A percentile compares a stretch with the other conserved stretches of the same genome.
phyloP scores from a whole-genome alignment of 2,113 vertebrate genomes.

The Tragelaphus imberbis region DNA sequence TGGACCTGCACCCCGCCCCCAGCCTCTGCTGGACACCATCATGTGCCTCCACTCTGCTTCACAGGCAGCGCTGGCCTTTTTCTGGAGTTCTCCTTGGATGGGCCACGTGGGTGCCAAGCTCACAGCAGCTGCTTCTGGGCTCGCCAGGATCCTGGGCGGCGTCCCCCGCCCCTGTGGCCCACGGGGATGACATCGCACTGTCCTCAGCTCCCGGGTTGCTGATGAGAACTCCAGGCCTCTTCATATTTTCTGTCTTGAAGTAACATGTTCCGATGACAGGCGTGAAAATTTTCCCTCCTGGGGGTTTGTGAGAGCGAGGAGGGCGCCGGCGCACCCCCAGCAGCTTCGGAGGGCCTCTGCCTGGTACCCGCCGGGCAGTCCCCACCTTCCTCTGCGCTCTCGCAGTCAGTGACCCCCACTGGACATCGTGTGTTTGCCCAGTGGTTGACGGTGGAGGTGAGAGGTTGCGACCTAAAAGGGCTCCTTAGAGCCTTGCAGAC shows the following conservation, averaged over 20 bases:
- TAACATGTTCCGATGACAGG: neutral
- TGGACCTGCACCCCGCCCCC: accelerated
- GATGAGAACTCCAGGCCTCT: neutral
- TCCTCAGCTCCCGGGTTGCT: neutral
- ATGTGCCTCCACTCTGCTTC: accelerated
- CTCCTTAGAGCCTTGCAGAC: neutral
- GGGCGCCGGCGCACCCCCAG: neutral
- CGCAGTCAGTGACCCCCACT: accelerated
- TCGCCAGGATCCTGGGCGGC: neutral
- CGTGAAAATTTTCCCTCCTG: accelerated
- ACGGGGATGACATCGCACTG: accelerated
- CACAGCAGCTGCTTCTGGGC: neutral
- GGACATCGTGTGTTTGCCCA: neutral
- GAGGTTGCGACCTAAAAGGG: accelerated
- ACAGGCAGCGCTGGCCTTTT: neutral
- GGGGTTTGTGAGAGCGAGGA: neutral
- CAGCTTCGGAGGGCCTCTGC: neutral
- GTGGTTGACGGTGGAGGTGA: accelerated
- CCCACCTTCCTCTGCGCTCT: accelerated
- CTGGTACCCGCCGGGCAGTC: accelerated
- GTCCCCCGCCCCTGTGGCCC: neutral
- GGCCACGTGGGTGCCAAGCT: neutral
- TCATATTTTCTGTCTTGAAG: neutral
- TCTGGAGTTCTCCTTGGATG: neutral
- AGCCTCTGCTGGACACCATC: accelerated